Conservation (phyloP, 1,140 invertebrate genomes). For the Cotesia vestalis region DNA sequence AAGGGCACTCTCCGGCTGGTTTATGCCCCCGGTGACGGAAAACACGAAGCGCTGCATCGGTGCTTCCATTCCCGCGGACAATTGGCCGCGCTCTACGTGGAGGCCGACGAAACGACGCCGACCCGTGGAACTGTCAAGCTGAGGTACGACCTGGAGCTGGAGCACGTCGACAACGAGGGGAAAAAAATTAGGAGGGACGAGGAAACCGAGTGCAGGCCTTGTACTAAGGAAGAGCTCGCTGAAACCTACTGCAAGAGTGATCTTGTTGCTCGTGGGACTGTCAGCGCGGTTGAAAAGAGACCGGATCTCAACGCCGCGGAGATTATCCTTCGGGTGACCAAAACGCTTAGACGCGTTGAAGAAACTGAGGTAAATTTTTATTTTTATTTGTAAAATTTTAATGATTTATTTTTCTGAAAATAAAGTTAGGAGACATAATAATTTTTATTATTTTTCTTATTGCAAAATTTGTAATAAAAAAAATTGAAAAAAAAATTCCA, state of each 20-base stretch:
- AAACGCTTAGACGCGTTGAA: constrained; percentile 70
- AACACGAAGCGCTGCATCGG: constrained; percentile 67
- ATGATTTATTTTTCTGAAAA: no score
- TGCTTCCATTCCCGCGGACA: constrained; percentile 74
- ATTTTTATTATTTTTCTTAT: no score
- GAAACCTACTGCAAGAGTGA: constrained; percentile 83
- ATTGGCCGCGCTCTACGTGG: constrained; percentile 78
- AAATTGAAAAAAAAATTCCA: no score
- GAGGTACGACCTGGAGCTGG: constrained; percentile 73
- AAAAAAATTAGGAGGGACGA: constrained; percentile 50
- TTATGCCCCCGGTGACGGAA: constrained; percentile 72
- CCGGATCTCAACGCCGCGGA: constrained; percentile 73
- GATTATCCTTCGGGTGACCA: constrained; percentile 73
- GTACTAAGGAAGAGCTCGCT: constrained; percentile 77
- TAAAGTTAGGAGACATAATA: no score
- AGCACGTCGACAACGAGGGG: constrained; percentile 30
- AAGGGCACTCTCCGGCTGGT: constrained; percentile 71
- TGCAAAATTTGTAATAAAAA: no score
- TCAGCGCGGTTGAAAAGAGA: constrained; percentile 72
- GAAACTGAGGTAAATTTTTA: constrained; percentile 55
- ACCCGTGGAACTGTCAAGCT: constrained; percentile 66
- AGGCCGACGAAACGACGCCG: constrained; percentile 64
- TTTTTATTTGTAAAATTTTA: neutral
- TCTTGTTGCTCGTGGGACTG: constrained; percentile 76
- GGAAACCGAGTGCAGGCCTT: constrained; percentile 77